Evolutionary conservation across 1,140 invertebrate species (phyloP), one percentile per base, ranked within the genome.

Genomic region (Chironomus tepperi): DNA sequence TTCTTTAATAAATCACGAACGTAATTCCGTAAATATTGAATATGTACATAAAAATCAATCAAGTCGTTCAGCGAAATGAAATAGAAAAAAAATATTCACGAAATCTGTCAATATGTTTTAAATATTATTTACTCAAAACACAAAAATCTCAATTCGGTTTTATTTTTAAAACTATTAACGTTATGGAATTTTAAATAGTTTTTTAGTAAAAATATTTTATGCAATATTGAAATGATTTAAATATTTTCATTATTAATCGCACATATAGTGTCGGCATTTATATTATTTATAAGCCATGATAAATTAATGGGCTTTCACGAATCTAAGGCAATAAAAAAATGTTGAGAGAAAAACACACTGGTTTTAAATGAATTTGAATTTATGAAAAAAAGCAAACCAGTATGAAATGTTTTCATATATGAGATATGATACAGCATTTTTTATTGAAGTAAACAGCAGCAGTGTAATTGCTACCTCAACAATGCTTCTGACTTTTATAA

Each of bases 21-120:
- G 2, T 15, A 70, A 70, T 70, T 18, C 16, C 65, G 16, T 18
- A 70, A 57, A 57, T 57, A 57, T 57, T 57, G 47, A 57, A 57
- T 57, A 57, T 57, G n/a, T 57, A 57, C n/a, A 70, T 70, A 70
- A 70, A 70, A 70, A 70, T 70, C 65, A 70, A 70, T 70, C 65
- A 70, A 70, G 19, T 70, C 19, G 65, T 5, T 34, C 24, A 34
- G 24, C 24, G 24, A 34, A 34, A 34, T 34, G 24, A 34, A 34
- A 34, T 34, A 34, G n/a, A n/a, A n/a, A n/a, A n/a, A 34, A 34
- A 34, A 34, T 34, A 34, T 34, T 34, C 47, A 57, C 47, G 47
- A 57, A n/a, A 57, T 57, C 47, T 57, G 47, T 57, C 47, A 57
- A 57, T 57, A 57, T n/a, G 47, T n/a, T 12, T 57, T n/a, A 34